Evolutionary conservation across 1,140 invertebrate species (phyloP).

Genomic region (Mesaphorura yosii): DNA sequence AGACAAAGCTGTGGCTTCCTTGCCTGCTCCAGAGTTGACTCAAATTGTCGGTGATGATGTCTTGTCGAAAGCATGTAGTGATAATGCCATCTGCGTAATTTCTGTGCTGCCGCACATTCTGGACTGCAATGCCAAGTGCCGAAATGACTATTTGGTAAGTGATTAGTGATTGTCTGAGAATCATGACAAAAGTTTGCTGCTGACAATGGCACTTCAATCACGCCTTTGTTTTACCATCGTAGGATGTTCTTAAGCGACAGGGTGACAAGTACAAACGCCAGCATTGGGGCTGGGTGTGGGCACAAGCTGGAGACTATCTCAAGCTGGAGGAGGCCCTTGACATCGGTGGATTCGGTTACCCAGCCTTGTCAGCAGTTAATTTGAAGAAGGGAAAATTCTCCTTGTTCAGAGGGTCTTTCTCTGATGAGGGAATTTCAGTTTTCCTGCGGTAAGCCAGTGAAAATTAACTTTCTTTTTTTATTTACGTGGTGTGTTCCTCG

Average conservation of each 20-base stretch:
- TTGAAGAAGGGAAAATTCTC: conserved; percentile 95
- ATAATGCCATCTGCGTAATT: conserved; percentile 83
- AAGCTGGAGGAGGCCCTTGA: conserved; percentile 78
- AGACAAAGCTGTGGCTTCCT: conserved; percentile 16
- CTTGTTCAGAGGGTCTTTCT: conserved; percentile 84
- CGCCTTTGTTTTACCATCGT: conserved; percentile 6
- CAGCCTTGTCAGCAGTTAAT: conserved; percentile 60
- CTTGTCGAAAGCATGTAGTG: conserved; percentile 64
- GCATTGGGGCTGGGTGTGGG: conserved; percentile 71
- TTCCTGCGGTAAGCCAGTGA: conserved; percentile 80
- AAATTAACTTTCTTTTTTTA: conserved; percentile 6
- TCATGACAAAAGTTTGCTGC: neutral
- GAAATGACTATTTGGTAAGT: conserved; percentile 84
- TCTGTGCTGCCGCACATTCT: conserved; percentile 91
- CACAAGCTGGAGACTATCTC: conserved; percentile 74
- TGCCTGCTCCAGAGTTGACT: conserved; percentile 28
- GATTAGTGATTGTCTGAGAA: neutral
- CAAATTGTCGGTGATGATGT: conserved; percentile 45
- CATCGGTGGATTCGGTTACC: conserved; percentile 66
- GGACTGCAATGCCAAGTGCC: conserved; percentile 89
- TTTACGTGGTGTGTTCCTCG: neutral
- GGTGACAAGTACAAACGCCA: conserved; percentile 24
- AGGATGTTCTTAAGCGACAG: conserved; percentile 10
- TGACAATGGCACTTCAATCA: neutral
- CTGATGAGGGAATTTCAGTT: conserved; percentile 84